Evolutionary conservation across 2,888 invertebrate species (phyloP).

Genomic region (Fragum whitleyi): DNA sequence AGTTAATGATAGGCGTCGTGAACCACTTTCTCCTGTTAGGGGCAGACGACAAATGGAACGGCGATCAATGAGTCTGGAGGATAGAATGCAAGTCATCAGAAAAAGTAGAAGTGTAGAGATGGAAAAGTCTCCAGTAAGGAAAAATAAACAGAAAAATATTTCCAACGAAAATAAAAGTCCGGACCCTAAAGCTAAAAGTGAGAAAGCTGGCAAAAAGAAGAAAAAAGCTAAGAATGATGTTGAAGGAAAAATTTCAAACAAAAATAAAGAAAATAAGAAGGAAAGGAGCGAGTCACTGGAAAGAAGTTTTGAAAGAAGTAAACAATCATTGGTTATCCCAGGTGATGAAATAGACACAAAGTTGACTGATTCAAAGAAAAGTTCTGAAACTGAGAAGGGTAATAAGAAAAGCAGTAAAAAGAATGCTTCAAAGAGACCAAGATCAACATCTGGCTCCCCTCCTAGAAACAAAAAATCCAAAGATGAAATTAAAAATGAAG

Average conservation of each 20-base stretch:
- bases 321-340: conserved; percentile 31
- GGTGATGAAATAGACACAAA: background rate
- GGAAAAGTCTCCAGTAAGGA: conserved; percentile 12
- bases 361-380: conserved; percentile 12
- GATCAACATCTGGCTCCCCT: conserved; percentile 17
- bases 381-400: background rate
- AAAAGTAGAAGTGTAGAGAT: background rate
- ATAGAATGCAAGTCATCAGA: background rate
- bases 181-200: conserved; percentile 6
- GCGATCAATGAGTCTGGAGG: background rate
- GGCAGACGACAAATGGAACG: background rate
- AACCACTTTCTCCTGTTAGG: background rate
- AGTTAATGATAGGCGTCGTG: background rate
- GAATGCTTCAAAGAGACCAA: conserved; percentile 14
- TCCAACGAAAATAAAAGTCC: background rate
- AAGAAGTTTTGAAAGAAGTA: conserved; percentile 58
- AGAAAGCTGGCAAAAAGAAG: background rate
- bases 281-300: conserved; percentile 44
- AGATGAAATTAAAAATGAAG: background rate
- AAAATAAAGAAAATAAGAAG: conserved; percentile 6
- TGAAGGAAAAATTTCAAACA: background rate
- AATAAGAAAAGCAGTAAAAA: conserved; percentile 13
- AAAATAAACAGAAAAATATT: background rate
- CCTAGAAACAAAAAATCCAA: conserved; percentile 4
- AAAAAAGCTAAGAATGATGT: background rate